Conservation (phyloP, 2,113 vertebrate species). For the Mola mola region DNA sequence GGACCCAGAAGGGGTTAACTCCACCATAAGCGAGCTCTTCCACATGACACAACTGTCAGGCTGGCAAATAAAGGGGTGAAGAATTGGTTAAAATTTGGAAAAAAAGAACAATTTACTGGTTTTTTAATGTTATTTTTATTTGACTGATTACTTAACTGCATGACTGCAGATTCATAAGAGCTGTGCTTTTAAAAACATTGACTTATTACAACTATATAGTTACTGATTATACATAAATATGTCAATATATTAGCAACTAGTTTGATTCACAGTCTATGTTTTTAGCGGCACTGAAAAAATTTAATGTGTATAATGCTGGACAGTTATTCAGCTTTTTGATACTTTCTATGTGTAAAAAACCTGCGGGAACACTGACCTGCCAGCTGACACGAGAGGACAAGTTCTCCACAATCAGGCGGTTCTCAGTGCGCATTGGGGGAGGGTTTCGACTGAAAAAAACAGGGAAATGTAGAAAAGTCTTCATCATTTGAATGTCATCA, state of each 20-base stretch:
- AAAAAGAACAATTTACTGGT: constrained; percentile 76
- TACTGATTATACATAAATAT: constrained; percentile 11
- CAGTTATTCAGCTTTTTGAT: constrained; percentile 28
- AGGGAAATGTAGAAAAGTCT: not conserved
- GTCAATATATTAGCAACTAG: constrained; percentile 41
- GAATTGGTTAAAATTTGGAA: constrained; percentile 93
- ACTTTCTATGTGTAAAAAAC: constrained; percentile 11
- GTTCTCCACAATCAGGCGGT: constrained; percentile 95
- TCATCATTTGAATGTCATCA: not conserved
- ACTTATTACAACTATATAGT: constrained; percentile 27
- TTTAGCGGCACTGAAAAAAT: constrained; percentile 35
- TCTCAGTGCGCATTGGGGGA: constrained; percentile 95
- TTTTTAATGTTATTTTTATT: constrained; percentile 44
- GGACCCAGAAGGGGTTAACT: constrained; percentile 98
- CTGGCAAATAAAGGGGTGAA: constrained; percentile 99
- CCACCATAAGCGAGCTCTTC: constrained; percentile 95
- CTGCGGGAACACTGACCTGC: constrained; percentile 87
- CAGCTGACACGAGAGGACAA: constrained; percentile 96
- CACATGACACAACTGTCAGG: constrained; percentile 97
- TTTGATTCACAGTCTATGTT: constrained; percentile 15
- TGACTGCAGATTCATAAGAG: constrained; percentile 31
- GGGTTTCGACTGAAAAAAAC: constrained; percentile 82
- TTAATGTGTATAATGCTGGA: constrained; percentile 54
- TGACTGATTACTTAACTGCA: constrained; percentile 53
- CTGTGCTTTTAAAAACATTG: not conserved